Evolutionary conservation across 2,797 vertebrate genomes (phyloP).

Genomic region (Rhinella marina): DNA sequence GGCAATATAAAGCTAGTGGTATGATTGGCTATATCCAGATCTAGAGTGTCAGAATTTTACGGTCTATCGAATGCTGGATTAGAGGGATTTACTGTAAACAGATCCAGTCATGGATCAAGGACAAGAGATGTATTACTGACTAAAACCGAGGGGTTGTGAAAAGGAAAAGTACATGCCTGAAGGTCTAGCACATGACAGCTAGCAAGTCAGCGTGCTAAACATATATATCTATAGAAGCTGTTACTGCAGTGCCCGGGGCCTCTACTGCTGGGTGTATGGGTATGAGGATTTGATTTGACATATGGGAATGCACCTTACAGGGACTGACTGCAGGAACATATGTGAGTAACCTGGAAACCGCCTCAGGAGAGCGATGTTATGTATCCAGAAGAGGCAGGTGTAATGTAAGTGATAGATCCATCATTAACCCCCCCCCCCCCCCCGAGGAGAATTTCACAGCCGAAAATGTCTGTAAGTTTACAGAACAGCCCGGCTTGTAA

Average conservation of each 20-base stretch:
- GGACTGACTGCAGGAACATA: not conserved
- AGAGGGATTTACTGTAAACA: too few species aligned
- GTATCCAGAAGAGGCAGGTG: not conserved
- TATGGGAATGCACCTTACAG: not conserved
- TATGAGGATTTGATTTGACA: not conserved
- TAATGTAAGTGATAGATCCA: not conserved
- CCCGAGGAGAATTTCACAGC: not conserved
- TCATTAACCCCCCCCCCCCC: not conserved
- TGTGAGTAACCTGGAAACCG: not conserved
- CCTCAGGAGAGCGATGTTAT: not conserved
- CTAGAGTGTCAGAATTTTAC: too few species aligned
- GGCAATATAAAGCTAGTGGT: too few species aligned
- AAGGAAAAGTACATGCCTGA: not conserved
- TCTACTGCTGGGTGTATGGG: not conserved
- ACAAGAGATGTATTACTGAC: too few species aligned
- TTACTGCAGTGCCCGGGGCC: not conserved
- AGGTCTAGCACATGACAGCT: not conserved
- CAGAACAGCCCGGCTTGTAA: too few species aligned
- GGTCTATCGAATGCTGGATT: too few species aligned
- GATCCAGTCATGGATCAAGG: too few species aligned
- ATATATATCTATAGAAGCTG: not conserved
- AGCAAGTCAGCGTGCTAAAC: not conserved
- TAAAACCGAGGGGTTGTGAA: too few species aligned
- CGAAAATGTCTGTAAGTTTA: not conserved
- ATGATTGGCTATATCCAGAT: too few species aligned